A percentile compares a stretch with the other conserved stretches of the same genome.
Conservation (phyloP, 2,888 invertebrate species). For the Allygus modestus region DNA sequence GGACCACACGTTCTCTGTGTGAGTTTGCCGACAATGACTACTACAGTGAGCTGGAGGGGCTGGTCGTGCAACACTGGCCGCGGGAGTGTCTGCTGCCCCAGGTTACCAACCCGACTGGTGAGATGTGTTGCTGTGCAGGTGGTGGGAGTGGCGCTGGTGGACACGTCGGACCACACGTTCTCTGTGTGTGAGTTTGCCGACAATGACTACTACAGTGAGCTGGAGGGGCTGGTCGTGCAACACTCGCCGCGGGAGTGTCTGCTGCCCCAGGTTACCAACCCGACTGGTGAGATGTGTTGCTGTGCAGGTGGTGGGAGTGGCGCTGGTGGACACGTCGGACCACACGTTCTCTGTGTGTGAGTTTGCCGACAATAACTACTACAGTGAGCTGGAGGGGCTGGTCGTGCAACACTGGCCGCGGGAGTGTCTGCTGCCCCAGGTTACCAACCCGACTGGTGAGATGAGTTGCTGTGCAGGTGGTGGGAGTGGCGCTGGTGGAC, state of each 20-base stretch:
- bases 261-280: slow-evolving; percentile 75
- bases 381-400: slow-evolving; percentile 91
- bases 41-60: slow-evolving; percentile 91
- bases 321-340: slow-evolving; percentile 88
- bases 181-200: slow-evolving; percentile 90
- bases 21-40: slow-evolving; percentile 94
- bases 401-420: slow-evolving; percentile 92
- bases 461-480: slow-evolving; percentile 74
- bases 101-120: too few relatives aligned
- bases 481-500: slow-evolving; percentile 93
- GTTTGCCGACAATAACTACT: slow-evolving; percentile 92
- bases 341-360: slow-evolving; percentile 86
- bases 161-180: slow-evolving; percentile 86
- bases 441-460: too few relatives aligned
- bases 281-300: too few relatives aligned
- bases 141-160: slow-evolving; percentile 91
- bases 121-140: slow-evolving; percentile 74
- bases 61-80: slow-evolving; percentile 92
- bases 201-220: slow-evolving; percentile 90
- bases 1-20: slow-evolving; percentile 84
- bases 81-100: slow-evolving; percentile 90
- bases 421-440: slow-evolving; percentile 89
- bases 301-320: slow-evolving; percentile 84
- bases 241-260: slow-evolving; percentile 94
- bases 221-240: slow-evolving; percentile 93